Percentiles rank a stretch among this genome's conserved stretches.
phyloP scores from a whole-genome alignment of 2,888 invertebrate species.

The Zelleria hepariella region DNA sequence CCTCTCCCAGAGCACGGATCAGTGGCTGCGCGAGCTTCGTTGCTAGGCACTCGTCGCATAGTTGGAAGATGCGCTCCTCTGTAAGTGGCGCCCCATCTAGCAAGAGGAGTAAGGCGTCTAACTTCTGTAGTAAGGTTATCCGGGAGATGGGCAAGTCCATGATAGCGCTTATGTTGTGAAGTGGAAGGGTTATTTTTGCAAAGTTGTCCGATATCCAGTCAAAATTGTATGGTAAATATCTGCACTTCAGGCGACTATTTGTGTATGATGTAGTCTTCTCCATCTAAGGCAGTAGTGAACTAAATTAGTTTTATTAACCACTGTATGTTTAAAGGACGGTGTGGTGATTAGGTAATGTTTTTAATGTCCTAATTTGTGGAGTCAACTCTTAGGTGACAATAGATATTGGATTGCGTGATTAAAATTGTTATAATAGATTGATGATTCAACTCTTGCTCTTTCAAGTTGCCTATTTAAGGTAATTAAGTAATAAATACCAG shows the following conservation, averaged over 20 bases:
- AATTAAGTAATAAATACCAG: no score
- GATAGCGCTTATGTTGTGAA: no score
- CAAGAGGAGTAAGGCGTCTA: conserved; percentile 33
- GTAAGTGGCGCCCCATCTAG: conserved; percentile 73
- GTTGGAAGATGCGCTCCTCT: conserved; percentile 80
- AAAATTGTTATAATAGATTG: background rate
- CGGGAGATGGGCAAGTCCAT: background rate
- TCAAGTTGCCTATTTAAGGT: background rate
- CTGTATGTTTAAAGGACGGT: background rate
- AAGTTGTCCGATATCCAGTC: no score
- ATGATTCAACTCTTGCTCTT: background rate
- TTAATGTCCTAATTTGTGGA: no score
- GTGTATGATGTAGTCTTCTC: background rate
- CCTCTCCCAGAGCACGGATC: conserved; percentile 82
- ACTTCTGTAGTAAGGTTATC: conserved; percentile 20
- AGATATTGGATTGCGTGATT: background rate
- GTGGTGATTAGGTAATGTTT: background rate
- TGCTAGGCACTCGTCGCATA: conserved; percentile 82
- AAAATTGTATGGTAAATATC: no score
- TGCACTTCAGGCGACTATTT: no score
- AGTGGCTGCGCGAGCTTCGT: conserved; percentile 79
- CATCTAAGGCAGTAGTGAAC: background rate
- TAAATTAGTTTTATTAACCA: background rate
- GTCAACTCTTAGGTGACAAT: no score
- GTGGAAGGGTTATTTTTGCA: no score